These are phyloP conservation scores for Belonocnema kinseyi DNA, from an alignment of 1,140 invertebrate species.

Conservation along the genomic window DNA sequence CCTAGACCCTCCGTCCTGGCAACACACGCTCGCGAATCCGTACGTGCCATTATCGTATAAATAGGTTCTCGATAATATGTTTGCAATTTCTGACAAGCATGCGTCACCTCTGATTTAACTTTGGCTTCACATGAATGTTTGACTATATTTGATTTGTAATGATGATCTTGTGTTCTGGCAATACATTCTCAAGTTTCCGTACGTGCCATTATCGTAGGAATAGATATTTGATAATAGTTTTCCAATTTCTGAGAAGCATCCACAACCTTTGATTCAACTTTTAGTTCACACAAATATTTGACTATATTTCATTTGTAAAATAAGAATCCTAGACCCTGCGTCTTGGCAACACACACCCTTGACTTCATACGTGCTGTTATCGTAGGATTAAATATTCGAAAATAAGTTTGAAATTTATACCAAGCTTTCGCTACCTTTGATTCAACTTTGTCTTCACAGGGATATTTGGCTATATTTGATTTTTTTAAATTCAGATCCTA, in stretches of 20 bases:
- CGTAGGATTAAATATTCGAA: background rate
- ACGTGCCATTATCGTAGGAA: background rate
- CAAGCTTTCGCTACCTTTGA: too few species aligned
- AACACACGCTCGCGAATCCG: too few species aligned
- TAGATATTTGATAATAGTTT: background rate
- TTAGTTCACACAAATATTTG: background rate
- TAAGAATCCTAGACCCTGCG: background rate
- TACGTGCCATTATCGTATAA: background rate
- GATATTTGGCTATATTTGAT: too few species aligned
- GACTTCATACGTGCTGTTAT: background rate
- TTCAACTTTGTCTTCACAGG: too few species aligned
- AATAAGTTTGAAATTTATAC: background rate
- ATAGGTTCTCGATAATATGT: background rate
- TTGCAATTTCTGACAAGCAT: conserved; percentile 8
- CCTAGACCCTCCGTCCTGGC: too few species aligned
- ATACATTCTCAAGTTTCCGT: background rate
- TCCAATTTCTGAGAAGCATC: background rate
- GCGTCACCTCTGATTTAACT: background rate
- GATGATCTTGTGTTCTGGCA: background rate
- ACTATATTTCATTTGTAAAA: background rate
- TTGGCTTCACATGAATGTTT: background rate
- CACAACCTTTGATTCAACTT: background rate
- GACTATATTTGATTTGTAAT: background rate
- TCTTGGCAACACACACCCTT: background rate
- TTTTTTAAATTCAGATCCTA: too few species aligned